phyloP scores from a whole-genome alignment of 2,113 vertebrate species.

The Cyprinodon brontotheroides region DNA sequence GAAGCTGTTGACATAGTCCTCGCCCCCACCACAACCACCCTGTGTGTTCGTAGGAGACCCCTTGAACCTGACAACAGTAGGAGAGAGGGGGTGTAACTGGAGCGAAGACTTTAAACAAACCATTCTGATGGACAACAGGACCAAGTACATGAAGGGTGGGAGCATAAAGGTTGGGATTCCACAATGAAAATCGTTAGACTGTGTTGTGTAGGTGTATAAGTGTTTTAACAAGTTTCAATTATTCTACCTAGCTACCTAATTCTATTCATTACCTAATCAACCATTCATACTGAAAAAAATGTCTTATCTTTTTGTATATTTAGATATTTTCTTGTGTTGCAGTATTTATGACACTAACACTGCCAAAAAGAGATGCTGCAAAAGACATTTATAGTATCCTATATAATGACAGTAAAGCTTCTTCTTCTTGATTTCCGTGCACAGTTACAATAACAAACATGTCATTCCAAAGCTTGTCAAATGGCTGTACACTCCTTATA shows the following conservation, averaged over 20 bases:
- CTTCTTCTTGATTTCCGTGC: background rate
- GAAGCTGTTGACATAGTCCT: slow-evolving; percentile 61
- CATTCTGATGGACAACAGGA: slow-evolving; percentile 73
- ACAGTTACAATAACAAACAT: background rate
- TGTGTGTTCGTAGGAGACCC: slow-evolving; percentile 68
- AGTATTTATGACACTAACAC: too few relatives aligned
- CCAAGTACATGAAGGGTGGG: slow-evolving; percentile 12
- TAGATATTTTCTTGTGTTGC: too few relatives aligned
- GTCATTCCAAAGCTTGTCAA: background rate
- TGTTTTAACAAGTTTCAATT: slow-evolving; percentile 18
- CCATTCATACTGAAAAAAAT: background rate
- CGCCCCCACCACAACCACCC: slow-evolving; percentile 6
- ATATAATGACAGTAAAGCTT: too few relatives aligned
- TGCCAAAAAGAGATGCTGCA: too few relatives aligned
- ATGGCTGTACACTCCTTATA: background rate
- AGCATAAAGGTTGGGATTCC: slow-evolving; percentile 48
- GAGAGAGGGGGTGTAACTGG: slow-evolving; percentile 48
- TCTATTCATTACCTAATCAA: background rate
- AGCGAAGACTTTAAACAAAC: slow-evolving; percentile 67
- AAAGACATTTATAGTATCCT: too few relatives aligned
- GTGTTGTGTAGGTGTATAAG: slow-evolving; percentile 30
- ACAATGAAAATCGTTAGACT: slow-evolving; percentile 38
- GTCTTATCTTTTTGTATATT: too few relatives aligned
- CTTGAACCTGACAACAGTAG: slow-evolving; percentile 78
- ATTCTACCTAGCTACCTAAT: background rate